Conservation (phyloP, 2,797 vertebrate species). For the Ctenopoma multispine region DNA sequence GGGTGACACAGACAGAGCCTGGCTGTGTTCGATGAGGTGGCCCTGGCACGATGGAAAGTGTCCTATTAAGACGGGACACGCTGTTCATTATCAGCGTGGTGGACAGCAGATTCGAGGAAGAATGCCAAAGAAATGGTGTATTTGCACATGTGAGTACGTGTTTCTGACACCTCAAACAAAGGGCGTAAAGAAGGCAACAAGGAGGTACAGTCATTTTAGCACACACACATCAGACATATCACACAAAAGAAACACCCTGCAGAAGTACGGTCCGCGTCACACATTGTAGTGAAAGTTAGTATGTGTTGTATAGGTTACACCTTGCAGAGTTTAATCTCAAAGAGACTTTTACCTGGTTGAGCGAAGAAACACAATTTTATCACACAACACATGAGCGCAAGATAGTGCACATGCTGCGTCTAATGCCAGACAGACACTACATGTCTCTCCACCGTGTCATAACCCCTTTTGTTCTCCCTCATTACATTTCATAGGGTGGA, state of each 20-base stretch:
- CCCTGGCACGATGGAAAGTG: conserved; percentile 45
- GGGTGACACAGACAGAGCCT: conserved; percentile 65
- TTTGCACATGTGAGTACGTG: background rate
- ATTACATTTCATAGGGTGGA: conserved; percentile 87
- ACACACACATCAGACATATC: background rate
- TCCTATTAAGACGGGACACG: conserved; percentile 59
- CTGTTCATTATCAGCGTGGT: conserved; percentile 52
- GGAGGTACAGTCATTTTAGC: background rate
- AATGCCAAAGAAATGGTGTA: conserved; percentile 37
- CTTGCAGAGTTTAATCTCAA: background rate
- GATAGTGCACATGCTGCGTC: conserved; percentile 2
- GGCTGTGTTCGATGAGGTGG: conserved; percentile 69
- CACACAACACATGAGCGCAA: background rate
- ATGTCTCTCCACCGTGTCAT: conserved; percentile 45
- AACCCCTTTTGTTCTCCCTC: conserved; percentile 84
- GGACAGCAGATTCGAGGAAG: conserved; percentile 42
- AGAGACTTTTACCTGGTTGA: background rate
- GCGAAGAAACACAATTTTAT: background rate
- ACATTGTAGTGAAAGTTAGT: conserved; percentile 4
- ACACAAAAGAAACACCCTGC: background rate
- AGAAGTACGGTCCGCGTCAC: background rate
- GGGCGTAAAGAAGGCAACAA: conserved; percentile 8
- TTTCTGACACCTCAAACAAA: conserved; percentile 23
- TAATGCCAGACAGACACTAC: conserved; percentile 38
- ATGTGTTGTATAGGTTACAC: background rate